Evolutionary conservation across 2,113 vertebrate genomes (phyloP), one percentile per base, ranked within the genome.

Genomic region (Lutjanus erythropterus): DNA sequence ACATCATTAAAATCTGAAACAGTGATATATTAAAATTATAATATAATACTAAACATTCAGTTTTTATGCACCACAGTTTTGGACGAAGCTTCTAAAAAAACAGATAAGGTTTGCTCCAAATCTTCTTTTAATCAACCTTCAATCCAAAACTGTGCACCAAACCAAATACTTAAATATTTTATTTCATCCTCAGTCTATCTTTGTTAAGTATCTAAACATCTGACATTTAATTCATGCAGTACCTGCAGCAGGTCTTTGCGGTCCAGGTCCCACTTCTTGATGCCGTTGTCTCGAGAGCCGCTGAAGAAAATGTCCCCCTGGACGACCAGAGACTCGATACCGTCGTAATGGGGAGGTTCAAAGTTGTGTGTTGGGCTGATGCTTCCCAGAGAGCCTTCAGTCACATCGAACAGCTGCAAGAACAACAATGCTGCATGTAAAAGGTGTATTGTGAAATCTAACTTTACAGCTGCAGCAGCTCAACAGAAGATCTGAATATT

Each of bases 231-330:
- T 12, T 19, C 6, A 3, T 49, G 5, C 73, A 15, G 65, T 81
- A 92, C 98, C 97, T 99, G 98, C 87, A 97, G 94, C 76, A 99
- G 95, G 79, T 98, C 97, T 93, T 98, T 99, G 66, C 97, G 97
- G 82, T 96, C 86, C 84, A 99, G 93, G 91, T 99, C 97, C 98
- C 98, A 99, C 89, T 98, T 99, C 93, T 99, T 99, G 92, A 99
- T 98, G 76, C 98, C 98, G 44, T 98, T 99, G 88, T 99, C 98
- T 84, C 98, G 94, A 42, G 98, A 99, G 73, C 98, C 98, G 76
- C 98, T 99, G 64, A 98, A 99, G 23, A 99, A 93, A 41, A 95
- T 95, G 88, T 98, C 96, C 5, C 97, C 97, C 83, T 96, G 96
- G 80, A 99, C 96, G 74, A 97, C 96, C 78, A 99, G 95, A 0